Evolutionary conservation across 1,140 invertebrate genomes (phyloP), one percentile per base, ranked within the genome.

Genomic region (Sycophaga agraensis): DNA sequence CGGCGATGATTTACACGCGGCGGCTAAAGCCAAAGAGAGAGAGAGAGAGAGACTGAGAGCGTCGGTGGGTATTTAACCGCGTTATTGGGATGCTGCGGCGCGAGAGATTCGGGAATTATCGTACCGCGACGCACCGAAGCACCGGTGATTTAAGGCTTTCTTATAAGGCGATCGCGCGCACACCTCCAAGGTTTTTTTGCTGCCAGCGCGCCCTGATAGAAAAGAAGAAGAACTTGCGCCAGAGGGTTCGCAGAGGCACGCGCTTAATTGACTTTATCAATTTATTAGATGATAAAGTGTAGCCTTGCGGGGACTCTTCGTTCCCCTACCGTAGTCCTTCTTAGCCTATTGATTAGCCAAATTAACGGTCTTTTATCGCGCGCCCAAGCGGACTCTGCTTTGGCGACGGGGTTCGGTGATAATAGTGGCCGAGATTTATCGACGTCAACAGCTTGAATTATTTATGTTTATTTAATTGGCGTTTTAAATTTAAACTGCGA

Each of bases 201-300:
- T 24, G 22, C 22, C 4, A 14, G 43, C 31, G n/a, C 2, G n/a
- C 1, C 21, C 2, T 35, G 12, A n/a, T 48, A 9, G 37, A n/a
- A n/a, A n/a, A n/a, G n/a, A n/a, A n/a, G n/a, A n/a, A n/a, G n/a
- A n/a, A n/a, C n/a, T n/a, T n/a, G n/a, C n/a, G n/a, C n/a, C n/a
- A n/a, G n/a, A n/a, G n/a, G n/a, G n/a, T n/a, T n/a, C n/a, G n/a
- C n/a, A n/a, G n/a, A n/a, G n/a, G n/a, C n/a, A n/a, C 24, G 37
- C 45, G 48, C 28, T 62, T 50, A 56, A 62, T 56, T 56, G 53
- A 50, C 51, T 62, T 50, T 56, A 56, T 62, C 51, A 62, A 62
- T 56, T 62, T 56, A 62, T 62, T 16, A 49, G 19, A 21, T 16
- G 59, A 55, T 62, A 45, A 45, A 60, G 40, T 37, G 40, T 28